A percentile compares a stretch with the other conserved stretches of the same genome.
These are phyloP conservation scores for Oikopleura dioica DNA, from an alignment of 23 tunicate species.

Conservation along the genomic window DNA sequence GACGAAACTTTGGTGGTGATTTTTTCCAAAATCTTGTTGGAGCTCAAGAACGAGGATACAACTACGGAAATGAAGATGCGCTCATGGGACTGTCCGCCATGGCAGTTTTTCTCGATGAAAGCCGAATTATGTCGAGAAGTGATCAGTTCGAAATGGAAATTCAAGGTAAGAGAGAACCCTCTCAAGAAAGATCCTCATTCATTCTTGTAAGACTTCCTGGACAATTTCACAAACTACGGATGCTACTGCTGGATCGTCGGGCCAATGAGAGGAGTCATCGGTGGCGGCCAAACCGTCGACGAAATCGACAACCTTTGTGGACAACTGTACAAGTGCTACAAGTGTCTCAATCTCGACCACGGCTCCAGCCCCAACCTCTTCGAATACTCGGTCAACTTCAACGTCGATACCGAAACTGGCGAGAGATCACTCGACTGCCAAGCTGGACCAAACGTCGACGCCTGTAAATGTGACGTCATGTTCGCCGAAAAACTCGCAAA, in stretches of 20 bases:
- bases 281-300: not conserved
- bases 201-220: not conserved
- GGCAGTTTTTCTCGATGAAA: not conserved
- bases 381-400: not conserved
- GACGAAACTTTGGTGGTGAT: not conserved
- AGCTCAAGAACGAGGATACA: not conserved
- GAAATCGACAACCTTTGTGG: constrained; percentile 4
- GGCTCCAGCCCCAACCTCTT: not conserved
- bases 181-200: not conserved
- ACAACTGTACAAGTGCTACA: constrained; percentile 5
- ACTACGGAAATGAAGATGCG: not conserved
- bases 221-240: not conserved
- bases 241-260: constrained; percentile 12
- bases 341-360: not conserved
- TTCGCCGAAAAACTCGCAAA: not conserved
- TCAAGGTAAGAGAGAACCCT: too few species aligned
- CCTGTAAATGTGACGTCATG: constrained; percentile 9
- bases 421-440: not conserved
- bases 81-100: not conserved
- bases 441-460: not conserved
- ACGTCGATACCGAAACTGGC: not conserved
- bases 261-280: not conserved
- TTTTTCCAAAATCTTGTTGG: not conserved
- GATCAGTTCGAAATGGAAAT: too few species aligned
- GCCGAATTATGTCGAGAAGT: not conserved